Conservation (phyloP, 2,797 vertebrate species). For the Alauda arvensis region DNA sequence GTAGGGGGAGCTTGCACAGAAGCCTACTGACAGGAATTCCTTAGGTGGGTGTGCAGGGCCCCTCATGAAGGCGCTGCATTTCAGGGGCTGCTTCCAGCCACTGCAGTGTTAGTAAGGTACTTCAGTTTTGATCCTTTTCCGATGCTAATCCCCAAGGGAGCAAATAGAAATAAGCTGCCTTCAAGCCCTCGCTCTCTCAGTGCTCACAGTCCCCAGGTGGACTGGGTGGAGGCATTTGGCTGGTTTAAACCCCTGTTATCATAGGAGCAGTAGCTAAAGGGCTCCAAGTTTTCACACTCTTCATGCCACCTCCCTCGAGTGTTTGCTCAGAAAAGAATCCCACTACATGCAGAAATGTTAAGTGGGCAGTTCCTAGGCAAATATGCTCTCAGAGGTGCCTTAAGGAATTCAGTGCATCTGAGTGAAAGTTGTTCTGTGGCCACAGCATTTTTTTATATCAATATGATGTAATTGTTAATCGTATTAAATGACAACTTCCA, state of each 20-base stretch:
- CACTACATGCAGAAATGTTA: slow-evolving; percentile 25
- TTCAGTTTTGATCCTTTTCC: not conserved
- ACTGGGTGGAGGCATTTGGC: not conserved
- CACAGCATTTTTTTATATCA: not conserved
- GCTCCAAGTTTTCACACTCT: slow-evolving; percentile 5
- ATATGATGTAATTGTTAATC: not conserved
- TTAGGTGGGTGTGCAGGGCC: not conserved
- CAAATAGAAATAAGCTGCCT: not conserved
- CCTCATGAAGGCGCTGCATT: too few species aligned
- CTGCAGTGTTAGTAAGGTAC: not conserved
- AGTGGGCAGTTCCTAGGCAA: slow-evolving; percentile 30
- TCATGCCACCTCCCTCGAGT: not conserved
- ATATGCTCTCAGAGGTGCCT: slow-evolving; percentile 28
- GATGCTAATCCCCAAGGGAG: not conserved
- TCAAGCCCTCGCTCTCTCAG: not conserved
- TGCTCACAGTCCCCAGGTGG: not conserved
- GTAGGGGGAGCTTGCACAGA: not conserved
- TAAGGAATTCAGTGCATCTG: slow-evolving; percentile 18
- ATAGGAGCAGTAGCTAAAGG: not conserved
- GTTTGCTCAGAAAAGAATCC: slow-evolving; percentile 33
- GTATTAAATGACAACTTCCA: not conserved
- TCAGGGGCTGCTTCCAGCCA: not conserved
- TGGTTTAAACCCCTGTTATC: not conserved
- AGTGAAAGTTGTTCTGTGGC: not conserved
- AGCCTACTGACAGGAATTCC: not conserved